Percentiles rank a stretch among this genome's conserved stretches.
These are phyloP conservation scores for Lepidostoma basale DNA, from an alignment of 1,140 invertebrate species.

Conservation along the genomic window DNA sequence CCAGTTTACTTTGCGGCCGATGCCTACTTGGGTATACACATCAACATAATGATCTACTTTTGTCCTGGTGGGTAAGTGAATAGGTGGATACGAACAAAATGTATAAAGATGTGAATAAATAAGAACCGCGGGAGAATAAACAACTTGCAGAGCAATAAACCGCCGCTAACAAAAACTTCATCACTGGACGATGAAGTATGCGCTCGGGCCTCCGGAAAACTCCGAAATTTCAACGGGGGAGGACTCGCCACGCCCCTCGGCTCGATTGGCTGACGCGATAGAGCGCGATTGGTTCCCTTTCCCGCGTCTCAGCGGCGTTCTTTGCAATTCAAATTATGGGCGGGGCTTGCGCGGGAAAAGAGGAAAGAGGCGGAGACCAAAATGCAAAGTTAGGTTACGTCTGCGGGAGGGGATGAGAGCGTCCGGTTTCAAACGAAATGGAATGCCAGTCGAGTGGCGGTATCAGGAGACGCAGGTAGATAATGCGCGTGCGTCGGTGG, in stretches of 20 bases:
- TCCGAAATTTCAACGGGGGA: slow-evolving; percentile 1
- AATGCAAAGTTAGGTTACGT: no score
- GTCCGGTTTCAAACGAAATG: slow-evolving; percentile 32
- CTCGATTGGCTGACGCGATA: slow-evolving; percentile 39
- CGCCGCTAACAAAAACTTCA: slow-evolving; percentile 29
- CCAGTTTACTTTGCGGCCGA: no score
- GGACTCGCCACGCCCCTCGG: slow-evolving; percentile 1
- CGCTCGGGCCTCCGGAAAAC: slow-evolving; percentile 6
- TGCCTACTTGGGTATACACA: no score
- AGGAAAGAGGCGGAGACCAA: neutral
- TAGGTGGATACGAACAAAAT: slow-evolving; percentile 1
- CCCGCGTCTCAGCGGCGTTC: neutral
- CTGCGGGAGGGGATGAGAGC: slow-evolving; percentile 22
- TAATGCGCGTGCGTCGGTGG: slow-evolving; percentile 31
- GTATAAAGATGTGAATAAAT: slow-evolving; percentile 46
- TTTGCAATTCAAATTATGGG: slow-evolving; percentile 6
- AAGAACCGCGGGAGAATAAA: slow-evolving; percentile 39
- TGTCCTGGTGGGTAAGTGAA: no score
- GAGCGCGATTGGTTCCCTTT: slow-evolving; percentile 43
- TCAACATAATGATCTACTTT: no score
- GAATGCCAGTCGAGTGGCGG: slow-evolving; percentile 35
- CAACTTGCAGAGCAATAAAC: slow-evolving; percentile 40
- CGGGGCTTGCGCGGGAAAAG: neutral
- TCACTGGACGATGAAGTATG: slow-evolving; percentile 21
- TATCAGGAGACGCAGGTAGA: slow-evolving; percentile 28